These are phyloP conservation scores for Nematostella vectensis DNA, from an alignment of 92 coral and sea anemone species.

Conservation along the genomic window DNA sequence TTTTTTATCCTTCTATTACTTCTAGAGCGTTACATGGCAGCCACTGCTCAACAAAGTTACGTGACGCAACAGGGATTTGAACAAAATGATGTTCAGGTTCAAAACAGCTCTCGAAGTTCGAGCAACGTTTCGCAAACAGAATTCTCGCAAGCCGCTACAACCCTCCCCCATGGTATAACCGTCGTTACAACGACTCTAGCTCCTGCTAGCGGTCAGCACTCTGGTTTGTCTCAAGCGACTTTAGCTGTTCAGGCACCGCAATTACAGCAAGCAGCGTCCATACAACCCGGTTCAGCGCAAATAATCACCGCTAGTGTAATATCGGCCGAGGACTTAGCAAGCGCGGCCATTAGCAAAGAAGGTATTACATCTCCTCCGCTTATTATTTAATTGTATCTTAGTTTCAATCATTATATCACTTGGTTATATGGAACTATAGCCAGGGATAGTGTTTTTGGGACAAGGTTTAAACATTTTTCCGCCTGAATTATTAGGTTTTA, in stretches of 20 bases:
- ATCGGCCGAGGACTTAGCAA: conserved; percentile 68
- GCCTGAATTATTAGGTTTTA: conserved; percentile 49
- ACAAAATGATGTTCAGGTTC: conserved; percentile 52
- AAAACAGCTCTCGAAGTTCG: conserved; percentile 35
- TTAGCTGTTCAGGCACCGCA: conserved; percentile 67
- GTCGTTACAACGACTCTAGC: conserved; percentile 46
- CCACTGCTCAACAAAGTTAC: conserved; percentile 69
- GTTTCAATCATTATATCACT: too few species aligned
- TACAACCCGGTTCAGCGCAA: conserved; percentile 47
- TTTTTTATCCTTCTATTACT: conserved; percentile 36
- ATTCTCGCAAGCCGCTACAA: conserved; percentile 51
- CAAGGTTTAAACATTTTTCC: too few species aligned
- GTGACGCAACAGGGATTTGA: conserved; percentile 49
- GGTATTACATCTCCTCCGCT: conserved; percentile 55
- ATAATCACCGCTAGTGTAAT: conserved; percentile 74
- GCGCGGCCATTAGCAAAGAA: conserved; percentile 50
- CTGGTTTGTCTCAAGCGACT: conserved; percentile 45
- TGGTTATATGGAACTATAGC: too few species aligned
- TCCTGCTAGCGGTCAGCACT: conserved; percentile 31
- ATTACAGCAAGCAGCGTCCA: conserved; percentile 55
- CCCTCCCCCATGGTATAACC: conserved; percentile 65
- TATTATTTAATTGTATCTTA: too few species aligned
- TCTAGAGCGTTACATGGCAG: conserved; percentile 79
- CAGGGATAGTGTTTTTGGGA: too few species aligned
- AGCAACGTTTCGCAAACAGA: conserved; percentile 60